phyloP scores from a whole-genome alignment of 2,888 invertebrate species.

The Oxycera nigricornis region DNA sequence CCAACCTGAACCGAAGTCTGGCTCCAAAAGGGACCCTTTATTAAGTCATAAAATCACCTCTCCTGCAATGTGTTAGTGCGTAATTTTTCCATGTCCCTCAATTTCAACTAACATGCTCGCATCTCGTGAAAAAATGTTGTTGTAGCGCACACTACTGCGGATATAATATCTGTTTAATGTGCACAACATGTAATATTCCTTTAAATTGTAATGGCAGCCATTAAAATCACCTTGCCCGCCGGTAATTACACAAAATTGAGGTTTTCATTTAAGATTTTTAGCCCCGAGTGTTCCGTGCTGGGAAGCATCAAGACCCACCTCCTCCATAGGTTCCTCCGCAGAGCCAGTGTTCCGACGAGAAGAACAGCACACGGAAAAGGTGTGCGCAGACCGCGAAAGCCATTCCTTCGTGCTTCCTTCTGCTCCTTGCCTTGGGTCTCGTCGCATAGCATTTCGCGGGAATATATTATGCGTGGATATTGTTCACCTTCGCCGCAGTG shows the following conservation, averaged over 20 bases:
- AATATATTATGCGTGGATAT: neutral
- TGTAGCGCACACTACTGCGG: neutral
- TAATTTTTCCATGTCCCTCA: neutral
- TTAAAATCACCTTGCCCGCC: conserved; percentile 48
- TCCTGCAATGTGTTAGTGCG: neutral
- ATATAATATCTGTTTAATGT: neutral
- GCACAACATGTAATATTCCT: conserved; percentile 29
- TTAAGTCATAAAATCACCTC: neutral
- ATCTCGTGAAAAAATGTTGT: neutral
- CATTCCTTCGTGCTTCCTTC: neutral
- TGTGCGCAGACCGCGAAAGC: too few species aligned
- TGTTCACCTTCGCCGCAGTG: neutral
- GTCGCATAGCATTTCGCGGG: neutral
- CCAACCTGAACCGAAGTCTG: too few species aligned
- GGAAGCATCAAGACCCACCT: neutral
- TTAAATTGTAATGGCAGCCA: conserved; percentile 45
- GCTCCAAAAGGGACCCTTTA: too few species aligned
- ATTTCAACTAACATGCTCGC: neutral
- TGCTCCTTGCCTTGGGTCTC: neutral
- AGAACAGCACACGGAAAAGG: too few species aligned
- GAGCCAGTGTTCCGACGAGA: too few species aligned
- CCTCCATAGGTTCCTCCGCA: neutral
- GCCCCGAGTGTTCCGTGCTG: conserved; percentile 9
- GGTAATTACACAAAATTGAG: conserved; percentile 48
- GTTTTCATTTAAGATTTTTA: conserved; percentile 45